phyloP scores from a whole-genome alignment of 53 echinoderm and acorn worm species.

The Zoroaster sp. region DNA sequence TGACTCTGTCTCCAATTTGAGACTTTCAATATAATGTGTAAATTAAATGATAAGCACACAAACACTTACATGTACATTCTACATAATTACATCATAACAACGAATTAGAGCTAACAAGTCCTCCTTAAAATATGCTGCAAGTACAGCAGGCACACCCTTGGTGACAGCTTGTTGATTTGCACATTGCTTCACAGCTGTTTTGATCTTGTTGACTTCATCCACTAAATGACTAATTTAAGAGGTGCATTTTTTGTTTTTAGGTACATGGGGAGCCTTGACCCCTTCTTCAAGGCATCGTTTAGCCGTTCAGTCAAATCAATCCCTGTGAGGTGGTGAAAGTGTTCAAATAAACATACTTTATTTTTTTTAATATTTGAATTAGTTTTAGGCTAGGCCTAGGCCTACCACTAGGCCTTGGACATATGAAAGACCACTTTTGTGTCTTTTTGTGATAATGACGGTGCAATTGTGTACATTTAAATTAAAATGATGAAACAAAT shows the following conservation, averaged over 20 bases:
- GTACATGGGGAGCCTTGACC: not conserved
- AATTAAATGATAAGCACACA: too few relatives aligned
- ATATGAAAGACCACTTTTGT: too few relatives aligned
- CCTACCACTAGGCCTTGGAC: too few relatives aligned
- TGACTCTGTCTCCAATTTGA: too few relatives aligned
- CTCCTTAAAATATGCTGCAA: conserved; percentile 6
- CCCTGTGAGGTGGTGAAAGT: not conserved
- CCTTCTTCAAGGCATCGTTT: not conserved
- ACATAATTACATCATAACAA: not conserved
- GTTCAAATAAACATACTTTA: not conserved
- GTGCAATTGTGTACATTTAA: too few relatives aligned
- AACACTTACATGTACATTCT: not conserved
- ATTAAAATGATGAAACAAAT: too few relatives aligned
- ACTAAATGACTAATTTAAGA: not conserved
- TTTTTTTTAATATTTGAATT: too few relatives aligned
- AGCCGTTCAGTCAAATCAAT: not conserved
- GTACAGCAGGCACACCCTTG: not conserved
- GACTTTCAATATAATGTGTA: too few relatives aligned
- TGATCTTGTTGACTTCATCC: not conserved
- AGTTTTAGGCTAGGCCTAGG: too few relatives aligned
- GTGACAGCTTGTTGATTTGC: not conserved
- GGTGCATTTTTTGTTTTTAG: not conserved
- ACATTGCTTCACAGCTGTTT: not conserved
- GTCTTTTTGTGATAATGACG: too few relatives aligned
- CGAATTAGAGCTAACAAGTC: not conserved